Percentiles rank a stretch among this genome's conserved stretches.
Evolutionary conservation across 2,888 invertebrate genomes (phyloP).

Genomic region (Psylliodes chrysocephalus): DNA sequence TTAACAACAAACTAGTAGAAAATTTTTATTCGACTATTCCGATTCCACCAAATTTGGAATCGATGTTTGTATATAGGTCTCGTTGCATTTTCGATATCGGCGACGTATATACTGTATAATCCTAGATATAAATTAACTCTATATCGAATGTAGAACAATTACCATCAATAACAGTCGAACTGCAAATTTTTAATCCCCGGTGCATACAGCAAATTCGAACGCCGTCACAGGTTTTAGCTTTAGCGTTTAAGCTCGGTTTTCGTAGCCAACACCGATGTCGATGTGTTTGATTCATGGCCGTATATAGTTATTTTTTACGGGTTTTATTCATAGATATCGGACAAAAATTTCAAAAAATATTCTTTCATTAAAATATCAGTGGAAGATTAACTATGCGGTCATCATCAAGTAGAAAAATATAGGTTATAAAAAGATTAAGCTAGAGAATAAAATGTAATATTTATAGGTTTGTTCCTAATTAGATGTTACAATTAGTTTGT

Average conservation of each 20-base stretch:
- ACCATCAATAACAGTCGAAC: constrained; percentile 28
- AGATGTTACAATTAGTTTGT: too few relatives aligned
- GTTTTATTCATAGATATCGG: too few relatives aligned
- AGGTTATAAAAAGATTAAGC: too few relatives aligned
- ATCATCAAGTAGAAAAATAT: too few relatives aligned
- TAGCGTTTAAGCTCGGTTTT: constrained; percentile 21
- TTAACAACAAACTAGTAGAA: too few relatives aligned
- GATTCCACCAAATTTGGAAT: too few relatives aligned
- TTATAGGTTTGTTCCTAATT: too few relatives aligned
- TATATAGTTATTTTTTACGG: background rate
- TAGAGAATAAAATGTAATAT: too few relatives aligned
- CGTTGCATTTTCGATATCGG: constrained; percentile 15
- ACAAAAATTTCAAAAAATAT: too few relatives aligned
- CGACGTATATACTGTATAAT: constrained; percentile 13
- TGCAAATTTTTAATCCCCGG: constrained; percentile 30
- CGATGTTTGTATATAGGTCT: constrained; percentile 5
- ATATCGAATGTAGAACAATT: constrained; percentile 29
- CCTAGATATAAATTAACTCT: constrained; percentile 28
- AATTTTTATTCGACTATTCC: too few relatives aligned
- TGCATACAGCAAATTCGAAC: constrained; percentile 20
- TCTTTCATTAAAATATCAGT: too few relatives aligned
- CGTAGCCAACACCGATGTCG: background rate
- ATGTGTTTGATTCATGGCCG: constrained; percentile 17
- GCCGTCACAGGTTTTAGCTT: constrained; percentile 28
- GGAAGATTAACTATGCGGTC: too few relatives aligned